Conservation (phyloP, 2,797 vertebrate genomes). For the Ceryle rudis region DNA sequence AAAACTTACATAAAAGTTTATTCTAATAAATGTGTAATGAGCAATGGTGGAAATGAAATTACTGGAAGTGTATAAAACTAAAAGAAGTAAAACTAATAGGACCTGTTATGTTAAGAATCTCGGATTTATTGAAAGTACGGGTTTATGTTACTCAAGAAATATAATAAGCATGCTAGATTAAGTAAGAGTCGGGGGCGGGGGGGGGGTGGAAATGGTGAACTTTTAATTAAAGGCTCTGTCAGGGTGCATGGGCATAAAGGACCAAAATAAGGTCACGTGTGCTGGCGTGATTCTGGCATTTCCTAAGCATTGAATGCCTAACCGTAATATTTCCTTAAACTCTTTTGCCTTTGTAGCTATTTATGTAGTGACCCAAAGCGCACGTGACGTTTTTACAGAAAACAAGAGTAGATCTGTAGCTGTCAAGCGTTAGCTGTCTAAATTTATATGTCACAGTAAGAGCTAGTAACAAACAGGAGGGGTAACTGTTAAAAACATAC, state of each 20-base stretch:
- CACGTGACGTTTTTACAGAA: not conserved
- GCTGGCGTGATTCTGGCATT: not conserved
- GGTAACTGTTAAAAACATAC: conserved; percentile 36
- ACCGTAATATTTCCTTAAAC: not conserved
- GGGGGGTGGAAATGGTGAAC: not conserved
- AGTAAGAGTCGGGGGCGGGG: not conserved
- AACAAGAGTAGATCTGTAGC: not conserved
- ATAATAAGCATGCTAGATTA: not conserved
- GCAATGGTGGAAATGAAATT: not conserved
- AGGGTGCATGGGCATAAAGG: not conserved
- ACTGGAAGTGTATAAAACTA: not conserved
- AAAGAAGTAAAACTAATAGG: not conserved
- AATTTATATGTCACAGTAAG: conserved; percentile 33
- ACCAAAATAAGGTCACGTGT: not conserved
- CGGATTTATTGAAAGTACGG: not conserved
- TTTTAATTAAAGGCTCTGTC: not conserved
- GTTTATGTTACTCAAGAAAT: not conserved
- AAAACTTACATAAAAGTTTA: not conserved
- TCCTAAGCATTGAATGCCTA: not conserved
- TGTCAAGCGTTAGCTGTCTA: conserved; percentile 8
- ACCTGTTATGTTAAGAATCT: not conserved
- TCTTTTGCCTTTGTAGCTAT: not conserved
- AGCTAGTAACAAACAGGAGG: conserved; percentile 52
- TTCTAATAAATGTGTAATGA: not conserved
- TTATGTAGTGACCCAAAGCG: not conserved